Percentiles rank a stretch among this genome's conserved stretches.
These are phyloP conservation scores for Pachydiplax longipennis DNA, from an alignment of 2,888 invertebrate genomes.

Conservation along the genomic window DNA sequence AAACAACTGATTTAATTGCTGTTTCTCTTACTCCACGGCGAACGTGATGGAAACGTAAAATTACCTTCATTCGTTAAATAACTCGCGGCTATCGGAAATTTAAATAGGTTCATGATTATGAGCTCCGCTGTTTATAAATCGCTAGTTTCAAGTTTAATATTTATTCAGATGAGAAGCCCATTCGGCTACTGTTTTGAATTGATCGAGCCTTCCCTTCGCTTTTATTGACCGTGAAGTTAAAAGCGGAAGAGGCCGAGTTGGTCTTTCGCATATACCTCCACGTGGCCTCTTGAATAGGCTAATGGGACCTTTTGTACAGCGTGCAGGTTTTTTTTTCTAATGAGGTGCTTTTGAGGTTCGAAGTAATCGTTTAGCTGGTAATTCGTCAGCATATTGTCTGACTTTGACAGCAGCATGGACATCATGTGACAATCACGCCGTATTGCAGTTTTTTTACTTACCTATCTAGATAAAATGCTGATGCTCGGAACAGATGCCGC, in stretches of 20 bases:
- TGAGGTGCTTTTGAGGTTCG: not conserved
- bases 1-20: too few species aligned
- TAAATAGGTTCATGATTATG: not conserved
- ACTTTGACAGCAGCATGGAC: not conserved
- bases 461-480: not conserved
- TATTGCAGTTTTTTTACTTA: not conserved
- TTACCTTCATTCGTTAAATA: not conserved
- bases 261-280: not conserved
- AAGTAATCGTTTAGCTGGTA: not conserved
- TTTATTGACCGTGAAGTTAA: not conserved
- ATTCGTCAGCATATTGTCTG: not conserved
- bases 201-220: not conserved
- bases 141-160: not conserved
- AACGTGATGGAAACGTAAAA: not conserved
- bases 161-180: not conserved
- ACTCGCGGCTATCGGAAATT: not conserved
- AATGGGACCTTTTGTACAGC: not conserved
- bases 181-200: not conserved
- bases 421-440: not conserved
- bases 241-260: not conserved
- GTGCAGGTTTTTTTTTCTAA: not conserved
- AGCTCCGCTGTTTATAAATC: not conserved
- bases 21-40: too few species aligned
- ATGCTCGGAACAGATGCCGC: too few species aligned
- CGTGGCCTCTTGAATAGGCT: not conserved